Percentiles rank a stretch among this genome's conserved stretches.
Conservation (phyloP, 37 sponge, comb jelly and placozoan genomes). For the Geodia barretti region DNA sequence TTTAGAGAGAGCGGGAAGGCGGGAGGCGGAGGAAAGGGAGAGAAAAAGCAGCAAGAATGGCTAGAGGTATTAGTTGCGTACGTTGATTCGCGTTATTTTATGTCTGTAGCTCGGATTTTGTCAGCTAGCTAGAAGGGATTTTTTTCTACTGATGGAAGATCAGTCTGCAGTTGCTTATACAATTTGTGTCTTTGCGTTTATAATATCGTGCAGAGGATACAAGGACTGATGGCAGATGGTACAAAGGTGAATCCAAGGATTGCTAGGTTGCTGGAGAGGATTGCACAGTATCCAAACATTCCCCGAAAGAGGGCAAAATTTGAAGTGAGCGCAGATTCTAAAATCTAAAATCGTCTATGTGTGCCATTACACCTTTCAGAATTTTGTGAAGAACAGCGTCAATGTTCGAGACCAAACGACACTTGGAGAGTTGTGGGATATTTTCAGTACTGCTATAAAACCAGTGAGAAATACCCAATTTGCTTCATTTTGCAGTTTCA, state of each 20-base stretch:
- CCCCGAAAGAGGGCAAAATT: conserved; percentile 95
- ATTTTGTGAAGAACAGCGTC: conserved; percentile 89
- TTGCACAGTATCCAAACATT: conserved; percentile 89
- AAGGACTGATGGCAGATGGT: background rate
- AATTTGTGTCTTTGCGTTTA: background rate
- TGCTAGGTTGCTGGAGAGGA: conserved; percentile 60
- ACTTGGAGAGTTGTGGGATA: conserved; percentile 78
- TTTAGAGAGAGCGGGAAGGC: conserved; percentile 68
- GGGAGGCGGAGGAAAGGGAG: conserved; percentile 73
- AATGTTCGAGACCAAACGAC: conserved; percentile 68
- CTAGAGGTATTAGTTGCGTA: conserved; percentile 76
- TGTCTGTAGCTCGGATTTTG: too few species aligned
- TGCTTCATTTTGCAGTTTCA: too few species aligned
- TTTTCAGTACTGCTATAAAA: conserved; percentile 51
- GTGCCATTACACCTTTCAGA: too few species aligned
- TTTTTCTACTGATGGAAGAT: background rate
- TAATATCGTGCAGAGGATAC: background rate
- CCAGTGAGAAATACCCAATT: conserved; percentile 1
- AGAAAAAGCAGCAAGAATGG: conserved; percentile 96
- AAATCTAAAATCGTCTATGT: too few species aligned
- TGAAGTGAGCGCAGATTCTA: conserved; percentile 57
- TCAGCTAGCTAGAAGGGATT: background rate
- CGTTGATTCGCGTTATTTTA: too few species aligned
- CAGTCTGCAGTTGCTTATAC: too few species aligned
- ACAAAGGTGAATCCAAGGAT: conserved; percentile 53